phyloP scores from a whole-genome alignment of 2,888 invertebrate species.

The Drosophila bunnanda region DNA sequence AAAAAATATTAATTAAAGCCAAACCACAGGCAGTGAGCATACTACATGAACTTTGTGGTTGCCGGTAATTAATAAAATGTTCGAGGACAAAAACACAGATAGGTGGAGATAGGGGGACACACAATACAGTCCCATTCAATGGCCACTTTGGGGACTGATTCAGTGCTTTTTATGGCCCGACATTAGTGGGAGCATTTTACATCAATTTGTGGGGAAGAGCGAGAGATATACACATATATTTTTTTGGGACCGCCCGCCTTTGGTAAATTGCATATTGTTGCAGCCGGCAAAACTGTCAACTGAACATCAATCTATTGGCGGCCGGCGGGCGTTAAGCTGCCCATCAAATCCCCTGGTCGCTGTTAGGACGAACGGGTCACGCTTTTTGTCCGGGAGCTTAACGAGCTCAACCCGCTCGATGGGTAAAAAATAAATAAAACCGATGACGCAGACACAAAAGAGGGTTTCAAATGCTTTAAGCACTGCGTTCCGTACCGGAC shows the following conservation, averaged over 20 bases:
- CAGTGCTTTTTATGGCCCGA: conserved; percentile 30
- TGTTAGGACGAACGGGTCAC: conserved; percentile 61
- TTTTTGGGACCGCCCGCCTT: not conserved
- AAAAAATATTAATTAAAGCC: conserved; percentile 73
- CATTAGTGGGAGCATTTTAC: conserved; percentile 62
- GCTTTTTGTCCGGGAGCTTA: conserved; percentile 62
- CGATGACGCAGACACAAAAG: conserved; percentile 73
- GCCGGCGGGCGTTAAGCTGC: conserved; percentile 64
- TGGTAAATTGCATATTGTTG: conserved; percentile 57
- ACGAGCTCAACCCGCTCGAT: conserved; percentile 61
- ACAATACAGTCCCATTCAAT: conserved; percentile 25
- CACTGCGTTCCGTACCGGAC: conserved; percentile 35
- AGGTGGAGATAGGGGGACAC: not conserved
- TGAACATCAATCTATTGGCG: conserved; percentile 73
- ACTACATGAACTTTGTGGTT: conserved; percentile 67
- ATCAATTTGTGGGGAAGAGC: conserved; percentile 15
- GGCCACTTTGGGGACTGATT: conserved; percentile 59
- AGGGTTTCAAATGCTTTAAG: conserved; percentile 62
- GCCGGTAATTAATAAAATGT: conserved; percentile 71
- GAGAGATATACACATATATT: not conserved
- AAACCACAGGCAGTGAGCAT: conserved; percentile 60
- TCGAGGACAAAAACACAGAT: conserved; percentile 26
- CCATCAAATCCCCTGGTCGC: conserved; percentile 60
- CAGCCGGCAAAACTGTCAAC: conserved; percentile 65
- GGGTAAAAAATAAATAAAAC: conserved; percentile 42